Conservation (phyloP, 30 jellyfish, hydroid and myxozoan species). For the Phacellophora camtschatica region DNA sequence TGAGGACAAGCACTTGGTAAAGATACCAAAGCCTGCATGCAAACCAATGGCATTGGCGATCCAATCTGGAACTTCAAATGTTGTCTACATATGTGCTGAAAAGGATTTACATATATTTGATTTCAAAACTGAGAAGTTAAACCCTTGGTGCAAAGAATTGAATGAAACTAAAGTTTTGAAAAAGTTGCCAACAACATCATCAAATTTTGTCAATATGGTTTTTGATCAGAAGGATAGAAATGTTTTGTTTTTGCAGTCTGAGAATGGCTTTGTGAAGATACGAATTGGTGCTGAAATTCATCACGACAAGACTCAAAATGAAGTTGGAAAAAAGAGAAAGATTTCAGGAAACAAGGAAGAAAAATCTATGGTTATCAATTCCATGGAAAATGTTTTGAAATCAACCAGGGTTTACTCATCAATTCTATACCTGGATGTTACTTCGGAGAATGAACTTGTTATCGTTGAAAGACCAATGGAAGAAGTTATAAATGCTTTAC, state of each 20-base stretch:
- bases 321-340: slow-evolving; percentile 12
- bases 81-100: slow-evolving; percentile 23
- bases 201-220: slow-evolving; percentile 2
- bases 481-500: slow-evolving; percentile 40
- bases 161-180: neutral
- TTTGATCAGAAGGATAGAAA: slow-evolving; percentile 41
- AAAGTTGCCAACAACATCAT: neutral
- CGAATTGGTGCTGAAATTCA: neutral
- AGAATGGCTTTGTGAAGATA: slow-evolving; percentile 59
- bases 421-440: slow-evolving; percentile 40
- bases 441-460: slow-evolving; percentile 29
- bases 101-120: slow-evolving; percentile 53
- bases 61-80: slow-evolving; percentile 55
- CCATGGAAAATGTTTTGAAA: neutral
- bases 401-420: slow-evolving; percentile 1
- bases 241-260: slow-evolving; percentile 48
- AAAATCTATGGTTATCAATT: neutral
- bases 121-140: slow-evolving; percentile 20
- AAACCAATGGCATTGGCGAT: slow-evolving; percentile 42
- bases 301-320: neutral
- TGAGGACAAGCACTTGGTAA: neutral
- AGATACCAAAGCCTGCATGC: slow-evolving; percentile 37
- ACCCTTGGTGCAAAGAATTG: slow-evolving; percentile 38
- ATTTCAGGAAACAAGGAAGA: neutral
- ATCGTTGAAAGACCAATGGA: slow-evolving; percentile 70